These are phyloP conservation scores for Hypomecis atomaria DNA, from an alignment of 2,888 invertebrate genomes.

Conservation along the genomic window DNA sequence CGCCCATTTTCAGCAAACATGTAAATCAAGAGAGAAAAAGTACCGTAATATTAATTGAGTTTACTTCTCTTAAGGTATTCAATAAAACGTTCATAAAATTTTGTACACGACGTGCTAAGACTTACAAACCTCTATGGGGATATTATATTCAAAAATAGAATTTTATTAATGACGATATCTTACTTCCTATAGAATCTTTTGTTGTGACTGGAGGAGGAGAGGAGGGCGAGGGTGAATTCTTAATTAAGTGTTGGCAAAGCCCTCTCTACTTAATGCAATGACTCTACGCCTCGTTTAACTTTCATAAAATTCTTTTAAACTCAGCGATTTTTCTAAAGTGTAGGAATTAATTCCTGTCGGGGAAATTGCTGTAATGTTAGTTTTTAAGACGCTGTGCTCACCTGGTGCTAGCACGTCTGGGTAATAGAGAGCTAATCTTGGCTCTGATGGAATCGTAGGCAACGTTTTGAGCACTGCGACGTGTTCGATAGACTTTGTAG, in stretches of 20 bases:
- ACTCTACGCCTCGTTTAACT: constrained; percentile 82
- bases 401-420: constrained; percentile 22
- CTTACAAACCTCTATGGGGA: constrained; percentile 43
- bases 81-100: background rate
- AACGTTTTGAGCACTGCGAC: constrained; percentile 5
- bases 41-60: background rate
- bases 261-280: constrained; percentile 82
- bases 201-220: constrained; percentile 70
- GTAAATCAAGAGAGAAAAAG: background rate
- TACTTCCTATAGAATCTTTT: constrained; percentile 67
- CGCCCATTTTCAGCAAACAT: no score
- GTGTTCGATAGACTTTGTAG: constrained; percentile 9
- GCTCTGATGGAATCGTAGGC: constrained; percentile 14
- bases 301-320: constrained; percentile 81
- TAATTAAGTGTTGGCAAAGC: constrained; percentile 83
- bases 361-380: constrained; percentile 31
- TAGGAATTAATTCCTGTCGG: constrained; percentile 63
- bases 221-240: constrained; percentile 71
- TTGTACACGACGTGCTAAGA: constrained; percentile 54
- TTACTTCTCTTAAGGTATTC: no score
- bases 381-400: constrained; percentile 16
- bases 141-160: constrained; percentile 74
- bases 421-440: constrained; percentile 23
- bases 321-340: constrained; percentile 77
- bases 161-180: constrained; percentile 74